Evolutionary conservation across 1,140 invertebrate species (phyloP).

Genomic region (Caenorhabditis tropicalis): DNA sequence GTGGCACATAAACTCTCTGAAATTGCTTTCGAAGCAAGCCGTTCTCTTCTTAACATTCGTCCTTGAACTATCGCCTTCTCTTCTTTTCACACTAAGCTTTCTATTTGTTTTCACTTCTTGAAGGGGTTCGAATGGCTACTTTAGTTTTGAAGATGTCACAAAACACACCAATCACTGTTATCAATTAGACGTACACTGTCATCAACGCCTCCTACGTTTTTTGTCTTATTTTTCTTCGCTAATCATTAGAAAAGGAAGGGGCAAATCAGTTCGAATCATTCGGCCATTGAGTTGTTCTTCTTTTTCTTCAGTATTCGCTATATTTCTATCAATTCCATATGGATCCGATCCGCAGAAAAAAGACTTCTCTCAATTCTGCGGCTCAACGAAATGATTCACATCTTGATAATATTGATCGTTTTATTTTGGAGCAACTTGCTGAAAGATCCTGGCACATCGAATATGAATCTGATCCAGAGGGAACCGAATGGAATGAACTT

Average conservation of each 20-base stretch:
- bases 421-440: not conserved
- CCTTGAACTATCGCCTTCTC: not conserved
- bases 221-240: not conserved
- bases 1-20: slow-evolving; percentile 27
- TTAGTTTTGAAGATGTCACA: not conserved
- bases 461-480: slow-evolving; percentile 15
- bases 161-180: not conserved
- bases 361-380: not conserved
- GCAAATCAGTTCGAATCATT: slow-evolving; percentile 26
- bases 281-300: not conserved
- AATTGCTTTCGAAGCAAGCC: slow-evolving; percentile 16
- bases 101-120: not conserved
- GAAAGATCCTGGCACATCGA: slow-evolving; percentile 18
- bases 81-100: not conserved
- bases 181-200: slow-evolving; percentile 4
- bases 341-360: not conserved
- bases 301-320: not conserved
- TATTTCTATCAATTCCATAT: not conserved
- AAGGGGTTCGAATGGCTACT: not conserved
- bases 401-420: slow-evolving; percentile 26
- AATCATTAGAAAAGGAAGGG: not conserved
- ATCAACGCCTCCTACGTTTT: not conserved
- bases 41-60: not conserved
- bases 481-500: slow-evolving; percentile 20
- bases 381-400: not conserved